phyloP scores from a whole-genome alignment of 2,888 invertebrate genomes.

The Cremastinae sp. region DNA sequence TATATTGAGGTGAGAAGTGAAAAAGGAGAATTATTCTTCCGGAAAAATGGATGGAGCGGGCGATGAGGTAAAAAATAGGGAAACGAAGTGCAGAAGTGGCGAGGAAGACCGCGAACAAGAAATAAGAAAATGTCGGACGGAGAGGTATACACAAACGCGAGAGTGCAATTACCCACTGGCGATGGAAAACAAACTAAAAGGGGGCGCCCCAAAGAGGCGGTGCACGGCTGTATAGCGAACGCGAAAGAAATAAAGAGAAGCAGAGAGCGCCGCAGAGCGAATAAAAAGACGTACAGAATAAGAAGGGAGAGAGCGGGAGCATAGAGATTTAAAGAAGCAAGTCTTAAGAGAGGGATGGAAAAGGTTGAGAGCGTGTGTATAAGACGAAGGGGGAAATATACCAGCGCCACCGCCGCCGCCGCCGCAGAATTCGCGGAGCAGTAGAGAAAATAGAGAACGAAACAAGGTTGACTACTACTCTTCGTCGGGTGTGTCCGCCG shows the following conservation, averaged over 20 bases:
- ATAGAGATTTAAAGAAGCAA: neutral
- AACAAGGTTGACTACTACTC: conserved; percentile 36
- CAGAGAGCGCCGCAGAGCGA: conserved; percentile 32
- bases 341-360: too few relatives aligned
- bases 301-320: too few relatives aligned
- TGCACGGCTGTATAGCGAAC: conserved; percentile 41
- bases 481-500: conserved; percentile 55
- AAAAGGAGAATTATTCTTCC: neutral
- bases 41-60: neutral
- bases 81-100: conserved; percentile 55
- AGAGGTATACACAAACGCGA: conserved; percentile 70
- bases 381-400: too few relatives aligned
- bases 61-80: conserved; percentile 55
- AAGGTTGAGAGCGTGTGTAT: too few relatives aligned
- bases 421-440: too few relatives aligned
- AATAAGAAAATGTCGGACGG: conserved; percentile 71
- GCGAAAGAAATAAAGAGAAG: conserved; percentile 46
- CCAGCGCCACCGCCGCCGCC: too few relatives aligned
- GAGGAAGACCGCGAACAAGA: conserved; percentile 55
- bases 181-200: conserved; percentile 78
- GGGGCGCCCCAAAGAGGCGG: conserved; percentile 63
- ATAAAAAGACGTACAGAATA: conserved; percentile 2
- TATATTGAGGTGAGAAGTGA: too few relatives aligned
- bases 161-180: conserved; percentile 78
- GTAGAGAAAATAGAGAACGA: conserved; percentile 53